Base-by-base conservation (phyloP, 2,797 vertebrate species). In the Paguma larvata region DNA sequence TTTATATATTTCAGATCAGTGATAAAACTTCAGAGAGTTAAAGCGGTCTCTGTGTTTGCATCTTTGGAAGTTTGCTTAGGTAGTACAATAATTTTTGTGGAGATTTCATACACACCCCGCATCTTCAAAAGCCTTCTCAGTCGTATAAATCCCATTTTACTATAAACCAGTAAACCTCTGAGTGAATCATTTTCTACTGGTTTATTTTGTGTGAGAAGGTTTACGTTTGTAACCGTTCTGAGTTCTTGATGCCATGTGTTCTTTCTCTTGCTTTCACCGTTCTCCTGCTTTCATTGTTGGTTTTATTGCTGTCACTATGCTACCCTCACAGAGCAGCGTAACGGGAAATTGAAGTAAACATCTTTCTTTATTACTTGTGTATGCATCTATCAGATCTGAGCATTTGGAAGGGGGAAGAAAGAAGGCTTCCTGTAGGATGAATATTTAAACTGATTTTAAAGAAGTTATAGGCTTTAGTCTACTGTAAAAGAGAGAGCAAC, bases 41-140 rank as follows among this genome's bases (percentile, higher is more conserved):
- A 68, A 56, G 21, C 27, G 27, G 10, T 63, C 27, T 78, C 75
- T 80, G 62, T 56, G 67, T 94, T 91, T 9, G 46, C 46, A n/a
- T 38, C 30, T 95, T 91, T 73, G 32, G 41, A 34, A 84, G n/a
- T 94, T 96, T 92, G 73, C 63, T 89, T 84, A 75, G 32, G 30
- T 86, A 95, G 51, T 62, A 73, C 89, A 75, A 68, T 84, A 62
- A 67, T 56, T 53, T 82, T 67, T 63, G 21, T 82, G 59, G 34
- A 62, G 6, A 73, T 96, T 53, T 89, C 44, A 19, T 70, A 73
- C 11, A 15, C 34, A 25, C 23, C 10, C n/a, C 38, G 51, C 46
- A 56, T 89, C 44, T 72, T 96, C 62, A 41, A 95, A 95, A 89
- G 48, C 16, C 32, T 68, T 44, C 6, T 59, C 75, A 68, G 23